A percentile compares a stretch with the other conserved stretches of the same genome.
Conservation (phyloP, 2,888 invertebrate species). For the Cyrtodaria siliqua region DNA sequence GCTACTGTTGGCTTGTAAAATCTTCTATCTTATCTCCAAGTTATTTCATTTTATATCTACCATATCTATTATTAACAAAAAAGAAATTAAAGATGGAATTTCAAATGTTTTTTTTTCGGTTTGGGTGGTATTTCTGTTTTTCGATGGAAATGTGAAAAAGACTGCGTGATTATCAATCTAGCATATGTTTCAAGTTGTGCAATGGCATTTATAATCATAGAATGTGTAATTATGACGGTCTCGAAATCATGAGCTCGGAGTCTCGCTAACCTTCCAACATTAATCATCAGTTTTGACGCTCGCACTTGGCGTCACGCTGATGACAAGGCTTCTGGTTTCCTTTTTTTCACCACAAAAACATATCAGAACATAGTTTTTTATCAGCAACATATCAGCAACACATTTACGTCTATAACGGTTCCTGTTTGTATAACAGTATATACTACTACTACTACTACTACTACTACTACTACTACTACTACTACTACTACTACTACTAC, state of each 20-base stretch:
- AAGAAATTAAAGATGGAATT: slow-evolving; percentile 37
- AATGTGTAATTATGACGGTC: neutral
- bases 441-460: slow-evolving; percentile 10
- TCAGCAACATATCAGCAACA: no score
- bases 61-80: no score
- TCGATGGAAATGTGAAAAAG: slow-evolving; percentile 21
- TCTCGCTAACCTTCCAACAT: slow-evolving; percentile 13
- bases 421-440: no score
- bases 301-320: slow-evolving; percentile 31
- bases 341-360: no score
- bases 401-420: no score
- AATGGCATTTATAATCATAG: neutral
- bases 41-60: no score
- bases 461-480: slow-evolving; percentile 10
- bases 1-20: no score
- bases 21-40: no score
- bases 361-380: slow-evolving; percentile 10
- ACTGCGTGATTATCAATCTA: slow-evolving; percentile 9
- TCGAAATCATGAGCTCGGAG: neutral
- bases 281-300: slow-evolving; percentile 44
- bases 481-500: slow-evolving; percentile 10
- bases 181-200: slow-evolving; percentile 34
- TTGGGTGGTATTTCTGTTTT: slow-evolving; percentile 39
- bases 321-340: slow-evolving; percentile 24
- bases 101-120: slow-evolving; percentile 37